Evolutionary conservation across 2,113 vertebrate genomes (phyloP), one percentile per base, ranked within the genome.

Genomic region (Micronycteris hirsuta): DNA sequence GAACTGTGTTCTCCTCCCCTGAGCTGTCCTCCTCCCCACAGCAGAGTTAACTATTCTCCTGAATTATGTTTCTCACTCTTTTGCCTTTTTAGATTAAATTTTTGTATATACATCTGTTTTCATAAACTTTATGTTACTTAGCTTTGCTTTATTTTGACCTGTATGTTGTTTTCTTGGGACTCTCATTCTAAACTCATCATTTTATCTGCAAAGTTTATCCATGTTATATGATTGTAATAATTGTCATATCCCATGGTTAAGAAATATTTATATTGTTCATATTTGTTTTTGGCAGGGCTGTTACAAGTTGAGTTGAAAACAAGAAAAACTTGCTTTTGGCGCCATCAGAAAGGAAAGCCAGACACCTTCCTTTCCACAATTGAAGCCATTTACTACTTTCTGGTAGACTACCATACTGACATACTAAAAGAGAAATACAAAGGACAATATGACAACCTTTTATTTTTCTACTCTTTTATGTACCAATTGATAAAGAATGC

Each of bases 391-490:
- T 99, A 99, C 97, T 99, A 99, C 98, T 99, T 99, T 94, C 97
- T 99, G 86, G 99, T 99, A 91, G 99, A 99, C 97, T 99, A 99
- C 93, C 99, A 99, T 26, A 97, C 98, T 94, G 98, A 99, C 28
- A 92, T 99, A 97, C 97, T 99, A 95, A 97, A 98, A 94, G 98
- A 99, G 85, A 98, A 98, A 93, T 99, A 99, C 94, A 97, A 94
- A 9, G 99, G 99, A 97, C 99, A 99, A 87, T 99, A 99, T 67
- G 99, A 99, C 94, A 99, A 99, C 97, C 98, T 99, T 65, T 98
- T 99, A 86, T 99, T 99, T 98, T 99, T 99, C 98, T 99, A 99
- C 97, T 99, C 99, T 10, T 99, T 99, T 97, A 99, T 99, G 98
- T 98, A 99, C 98, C 98, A 98, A 4, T 97, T 99, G 71, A 98